Conservation (phyloP, 2,888 invertebrate species). For the Clostera curtula region DNA sequence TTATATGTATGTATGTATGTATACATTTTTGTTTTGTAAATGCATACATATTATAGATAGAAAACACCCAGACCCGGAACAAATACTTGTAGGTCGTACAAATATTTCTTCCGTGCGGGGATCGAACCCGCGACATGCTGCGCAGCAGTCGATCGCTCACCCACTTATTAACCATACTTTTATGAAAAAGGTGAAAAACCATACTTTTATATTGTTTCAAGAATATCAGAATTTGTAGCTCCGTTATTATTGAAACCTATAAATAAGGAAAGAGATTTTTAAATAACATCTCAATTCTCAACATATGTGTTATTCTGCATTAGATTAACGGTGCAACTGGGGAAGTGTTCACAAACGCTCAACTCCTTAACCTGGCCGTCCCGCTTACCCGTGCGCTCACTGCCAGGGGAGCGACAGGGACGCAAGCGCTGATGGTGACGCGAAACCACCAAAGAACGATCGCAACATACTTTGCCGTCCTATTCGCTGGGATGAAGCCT, state of each 20-base stretch:
- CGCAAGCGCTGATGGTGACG: slow-evolving; percentile 25
- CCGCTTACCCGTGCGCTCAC: slow-evolving; percentile 27
- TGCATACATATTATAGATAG: too few species aligned
- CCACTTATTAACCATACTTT: too few species aligned
- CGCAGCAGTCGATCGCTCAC: too few species aligned
- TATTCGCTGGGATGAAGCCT: slow-evolving; percentile 29
- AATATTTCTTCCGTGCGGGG: too few species aligned
- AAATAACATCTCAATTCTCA: not conserved
- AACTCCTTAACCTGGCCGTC: slow-evolving; percentile 21
- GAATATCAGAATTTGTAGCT: too few species aligned
- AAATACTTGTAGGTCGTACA: too few species aligned
- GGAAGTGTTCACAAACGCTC: slow-evolving; percentile 22
- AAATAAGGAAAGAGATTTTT: not conserved
- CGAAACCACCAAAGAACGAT: slow-evolving; percentile 29
- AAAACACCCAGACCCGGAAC: too few species aligned
- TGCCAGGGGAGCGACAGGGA: slow-evolving; percentile 17
- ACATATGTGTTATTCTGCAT: not conserved
- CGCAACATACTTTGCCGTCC: slow-evolving; percentile 26
- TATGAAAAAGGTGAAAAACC: too few species aligned
- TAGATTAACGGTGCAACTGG: slow-evolving; percentile 25
- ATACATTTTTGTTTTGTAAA: too few species aligned
- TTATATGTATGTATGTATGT: too few species aligned
- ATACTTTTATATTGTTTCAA: too few species aligned
- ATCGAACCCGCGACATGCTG: too few species aligned
- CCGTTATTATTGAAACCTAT: not conserved